Evolutionary conservation across 1,140 invertebrate species (phyloP).

Genomic region (Brachystomella parvula): DNA sequence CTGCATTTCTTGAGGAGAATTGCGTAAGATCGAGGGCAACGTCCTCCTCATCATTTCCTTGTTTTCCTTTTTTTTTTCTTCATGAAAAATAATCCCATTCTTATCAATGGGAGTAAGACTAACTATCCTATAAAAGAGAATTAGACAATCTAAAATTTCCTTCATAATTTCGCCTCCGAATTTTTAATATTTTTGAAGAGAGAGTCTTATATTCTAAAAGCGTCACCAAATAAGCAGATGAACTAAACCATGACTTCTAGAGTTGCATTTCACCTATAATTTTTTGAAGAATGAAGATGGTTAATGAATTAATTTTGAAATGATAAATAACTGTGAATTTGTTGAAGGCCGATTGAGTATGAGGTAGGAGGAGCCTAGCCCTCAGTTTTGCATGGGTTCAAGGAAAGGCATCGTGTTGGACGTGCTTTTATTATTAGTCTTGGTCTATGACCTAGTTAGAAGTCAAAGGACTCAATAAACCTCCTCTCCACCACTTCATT

Average conservation of each 20-base stretch:
- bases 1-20: background rate
- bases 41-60: background rate
- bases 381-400: background rate
- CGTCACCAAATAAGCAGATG: background rate
- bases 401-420: slow-evolving; percentile 1
- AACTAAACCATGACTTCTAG: background rate
- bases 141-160: background rate
- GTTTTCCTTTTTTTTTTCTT: background rate
- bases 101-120: background rate
- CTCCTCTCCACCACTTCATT: background rate
- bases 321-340: background rate
- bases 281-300: background rate
- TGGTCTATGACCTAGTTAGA: slow-evolving; percentile 4
- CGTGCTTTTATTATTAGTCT: slow-evolving; percentile 2
- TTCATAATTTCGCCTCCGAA: background rate
- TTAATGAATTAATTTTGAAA: background rate
- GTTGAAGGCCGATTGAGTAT: too few relatives aligned
- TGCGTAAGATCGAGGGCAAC: slow-evolving; percentile 8
- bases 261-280: background rate
- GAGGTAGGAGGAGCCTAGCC: background rate
- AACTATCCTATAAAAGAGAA: background rate
- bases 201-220: background rate
- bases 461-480: background rate
- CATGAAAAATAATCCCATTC: background rate
- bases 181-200: background rate